Percentiles rank a stretch among this genome's conserved stretches.
Conservation (phyloP, 2,113 vertebrate species). For the Steatornis caripensis region DNA sequence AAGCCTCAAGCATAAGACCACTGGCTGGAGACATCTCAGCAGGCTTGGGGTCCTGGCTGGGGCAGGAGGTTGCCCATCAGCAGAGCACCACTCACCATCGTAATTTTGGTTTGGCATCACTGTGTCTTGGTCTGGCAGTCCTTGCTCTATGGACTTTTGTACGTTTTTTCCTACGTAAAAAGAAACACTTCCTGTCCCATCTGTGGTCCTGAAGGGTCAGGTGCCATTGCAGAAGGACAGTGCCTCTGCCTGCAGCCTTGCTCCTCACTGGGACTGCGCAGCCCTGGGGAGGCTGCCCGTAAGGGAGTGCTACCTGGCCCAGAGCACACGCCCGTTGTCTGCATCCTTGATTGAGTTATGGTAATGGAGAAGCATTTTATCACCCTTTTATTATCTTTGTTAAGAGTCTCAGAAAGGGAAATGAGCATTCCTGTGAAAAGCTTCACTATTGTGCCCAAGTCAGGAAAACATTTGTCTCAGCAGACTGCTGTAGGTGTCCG, state of each 20-base stretch:
- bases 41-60: not conserved
- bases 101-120: not conserved
- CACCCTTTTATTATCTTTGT: not conserved
- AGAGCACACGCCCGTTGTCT: not conserved
- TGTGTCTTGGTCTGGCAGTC: not conserved
- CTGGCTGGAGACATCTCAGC: not conserved
- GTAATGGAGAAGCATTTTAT: not conserved
- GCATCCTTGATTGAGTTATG: not conserved
- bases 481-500: not conserved
- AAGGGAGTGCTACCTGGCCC: not conserved
- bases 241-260: not conserved
- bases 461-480: not conserved
- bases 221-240: accelerated
- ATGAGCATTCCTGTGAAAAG: not conserved
- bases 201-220: not conserved
- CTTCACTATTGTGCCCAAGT: not conserved
- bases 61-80: not conserved
- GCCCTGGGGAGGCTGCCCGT: not conserved
- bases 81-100: accelerated
- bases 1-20: not conserved
- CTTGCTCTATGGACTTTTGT: not conserved
- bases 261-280: accelerated
- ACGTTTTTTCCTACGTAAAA: not conserved
- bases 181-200: accelerated
- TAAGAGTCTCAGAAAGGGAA: not conserved